Base-by-base conservation (phyloP, 2,113 vertebrate genomes). In the Empidonax alnorum region DNA sequence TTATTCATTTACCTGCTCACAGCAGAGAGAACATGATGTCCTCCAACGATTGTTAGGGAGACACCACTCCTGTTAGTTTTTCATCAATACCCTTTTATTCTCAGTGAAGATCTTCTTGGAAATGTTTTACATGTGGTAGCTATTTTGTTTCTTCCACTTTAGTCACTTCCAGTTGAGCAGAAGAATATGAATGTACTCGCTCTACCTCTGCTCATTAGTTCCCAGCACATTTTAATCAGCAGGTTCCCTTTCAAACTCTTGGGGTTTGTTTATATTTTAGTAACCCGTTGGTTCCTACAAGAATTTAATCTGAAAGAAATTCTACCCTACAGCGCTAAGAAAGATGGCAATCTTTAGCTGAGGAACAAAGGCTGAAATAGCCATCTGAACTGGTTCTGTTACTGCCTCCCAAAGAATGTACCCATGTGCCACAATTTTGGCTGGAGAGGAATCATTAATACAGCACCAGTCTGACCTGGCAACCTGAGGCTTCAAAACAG, bases 1-100 rank as follows among this genome's bases (percentile, higher is more conserved):
- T 93, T 72, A 93, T 61, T 87, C 46, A 95, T 90, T 92, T 93
- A 91, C 66, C 55, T 61, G 50, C 42, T 84, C 74, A 13, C 17
- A 56, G 65, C 3, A 23, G 59, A 94, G 42, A 93, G 97, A 96
- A 96, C 94, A 92, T 56, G 28, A 27, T 63, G 95, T 96, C 89
- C 96, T 76, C 30, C 28, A 94, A 65, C 3, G 13, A 91, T 22
- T 84, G 90, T 25, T 63, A 71, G 82, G 89, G 83, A 94, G 56
- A 96, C 76, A 92, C 76, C 84, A 63, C 66, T 61, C 85, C 80
- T 95, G 83, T 46, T 75, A 69, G 87, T 47, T 89, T 87, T 81
- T 62, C 85, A 83, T 95, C 95, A 97, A 76, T 84, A 96, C 41
- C 79, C 86, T 91, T 87, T 91, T 30, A 85, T 78, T 61, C 35